Evolutionary conservation across 2,113 vertebrate species (phyloP), one percentile per base, ranked within the genome.

Genomic region (Orthonyx spaldingii): DNA sequence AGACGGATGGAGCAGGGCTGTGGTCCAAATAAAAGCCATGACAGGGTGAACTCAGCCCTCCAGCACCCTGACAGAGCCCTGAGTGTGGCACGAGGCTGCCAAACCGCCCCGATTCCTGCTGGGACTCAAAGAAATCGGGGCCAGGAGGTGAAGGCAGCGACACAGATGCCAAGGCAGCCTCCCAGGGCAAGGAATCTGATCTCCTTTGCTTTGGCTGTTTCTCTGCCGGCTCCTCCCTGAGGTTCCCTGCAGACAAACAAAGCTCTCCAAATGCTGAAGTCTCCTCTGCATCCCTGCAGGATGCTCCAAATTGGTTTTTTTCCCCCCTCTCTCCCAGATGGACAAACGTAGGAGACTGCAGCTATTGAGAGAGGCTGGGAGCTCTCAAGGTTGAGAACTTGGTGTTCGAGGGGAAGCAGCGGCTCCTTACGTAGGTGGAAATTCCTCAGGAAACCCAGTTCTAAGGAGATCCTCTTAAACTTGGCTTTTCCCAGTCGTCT

Each of bases 71-170:
- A 10, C 26, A 13, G 87, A 33, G 65, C 69, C 18, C n/a, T 32
- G 35, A 47, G 2, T 0, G 18, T 35, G 35, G 39, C 3, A 7
- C 0, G 1, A 4, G 30, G 66, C 81, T 61, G 42, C 28, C 30
- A 44, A 65, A 7, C 19, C 17, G 61, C 44, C 68, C 20, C 0
- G 28, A 46, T 41, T 39, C 16, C 46, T 9, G 42, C n/a, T 4
- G 33, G 3, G 1, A 46, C 4, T 10, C 56, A 13, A 26, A 85
- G 47, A 24, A 65, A 61, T 5, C 0, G 11, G 60, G 60, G 32
- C 17, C 33, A 41, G 85, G 4, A 77, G 64, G 78, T 50, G 68
- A 64, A 75, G 19, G 1, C 4, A 78, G 24, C 17, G 39, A 20
- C 28, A 8, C 2, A 72, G 75, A 26, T 10, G 52, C 33, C 66